Conservation (phyloP, 53 echinoderm and acorn worm genomes). For the Temnopleurus reevesii region DNA sequence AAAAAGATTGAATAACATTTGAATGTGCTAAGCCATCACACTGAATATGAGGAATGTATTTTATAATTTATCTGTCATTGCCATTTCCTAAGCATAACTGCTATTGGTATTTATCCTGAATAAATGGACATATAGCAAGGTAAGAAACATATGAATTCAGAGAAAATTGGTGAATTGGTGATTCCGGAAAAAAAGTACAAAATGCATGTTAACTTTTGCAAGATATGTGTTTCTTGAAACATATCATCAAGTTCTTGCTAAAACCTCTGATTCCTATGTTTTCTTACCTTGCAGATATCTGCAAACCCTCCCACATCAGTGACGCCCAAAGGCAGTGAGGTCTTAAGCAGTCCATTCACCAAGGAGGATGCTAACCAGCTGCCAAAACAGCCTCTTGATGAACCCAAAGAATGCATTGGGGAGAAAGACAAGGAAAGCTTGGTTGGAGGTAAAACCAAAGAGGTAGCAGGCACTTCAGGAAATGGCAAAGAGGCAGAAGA, state of each 20-base stretch:
- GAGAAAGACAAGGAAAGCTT: background rate
- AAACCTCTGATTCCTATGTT: slow-evolving; percentile 26
- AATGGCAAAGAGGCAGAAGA: background rate
- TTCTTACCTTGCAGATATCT: slow-evolving; percentile 47
- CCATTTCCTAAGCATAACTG: background rate
- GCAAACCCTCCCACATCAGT: slow-evolving; percentile 7
- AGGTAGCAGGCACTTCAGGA: background rate
- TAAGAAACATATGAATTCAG: slow-evolving; percentile 37
- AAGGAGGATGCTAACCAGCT: background rate
- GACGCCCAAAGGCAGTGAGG: background rate
- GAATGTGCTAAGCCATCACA: no score
- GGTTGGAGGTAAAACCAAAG: background rate
- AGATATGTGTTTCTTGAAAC: background rate
- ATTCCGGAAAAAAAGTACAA: background rate
- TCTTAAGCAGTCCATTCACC: background rate
- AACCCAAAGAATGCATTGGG: background rate
- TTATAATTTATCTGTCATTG: background rate
- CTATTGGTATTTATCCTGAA: background rate
- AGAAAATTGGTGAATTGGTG: background rate
- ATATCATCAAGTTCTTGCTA: background rate
- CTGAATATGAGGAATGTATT: background rate
- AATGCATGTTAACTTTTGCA: background rate
- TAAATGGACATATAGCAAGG: background rate
- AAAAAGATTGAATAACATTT: no score
- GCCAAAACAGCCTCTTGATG: background rate